Evolutionary conservation across 2,888 invertebrate genomes (phyloP).

Genomic region (Himalopsyche kuldschensis): DNA sequence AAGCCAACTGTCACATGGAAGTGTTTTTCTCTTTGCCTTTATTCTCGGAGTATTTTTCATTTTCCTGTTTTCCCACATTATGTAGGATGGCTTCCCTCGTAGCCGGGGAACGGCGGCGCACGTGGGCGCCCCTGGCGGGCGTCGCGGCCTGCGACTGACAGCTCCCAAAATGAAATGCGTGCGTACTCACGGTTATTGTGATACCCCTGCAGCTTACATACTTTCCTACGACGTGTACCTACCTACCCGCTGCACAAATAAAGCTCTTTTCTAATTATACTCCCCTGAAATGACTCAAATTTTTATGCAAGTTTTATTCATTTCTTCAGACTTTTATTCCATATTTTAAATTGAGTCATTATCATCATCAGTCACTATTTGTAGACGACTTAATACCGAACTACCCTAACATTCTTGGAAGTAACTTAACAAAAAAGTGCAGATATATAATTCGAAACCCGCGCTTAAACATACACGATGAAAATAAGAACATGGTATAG

Average conservation of each 20-base stretch:
- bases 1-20: not conserved
- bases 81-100: not conserved
- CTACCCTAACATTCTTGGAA: too few species aligned
- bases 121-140: conserved; percentile 44
- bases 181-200: conserved; percentile 20
- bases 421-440: too few species aligned
- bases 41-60: not conserved
- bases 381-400: too few species aligned
- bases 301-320: not conserved
- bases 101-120: not conserved
- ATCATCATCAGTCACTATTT: too few species aligned
- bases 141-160: conserved; percentile 53
- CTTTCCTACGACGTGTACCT: not conserved
- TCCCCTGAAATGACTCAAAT: not conserved
- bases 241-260: not conserved
- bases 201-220: conserved; percentile 11
- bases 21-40: not conserved
- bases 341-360: too few species aligned
- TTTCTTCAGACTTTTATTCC: too few species aligned
- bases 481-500: too few species aligned
- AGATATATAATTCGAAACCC: too few species aligned
- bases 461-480: too few species aligned
- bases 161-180: conserved; percentile 51
- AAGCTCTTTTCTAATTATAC: not conserved
- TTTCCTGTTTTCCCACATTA: not conserved